phyloP scores from a whole-genome alignment of 2,113 vertebrate genomes.

The Nerophis ophidion region DNA sequence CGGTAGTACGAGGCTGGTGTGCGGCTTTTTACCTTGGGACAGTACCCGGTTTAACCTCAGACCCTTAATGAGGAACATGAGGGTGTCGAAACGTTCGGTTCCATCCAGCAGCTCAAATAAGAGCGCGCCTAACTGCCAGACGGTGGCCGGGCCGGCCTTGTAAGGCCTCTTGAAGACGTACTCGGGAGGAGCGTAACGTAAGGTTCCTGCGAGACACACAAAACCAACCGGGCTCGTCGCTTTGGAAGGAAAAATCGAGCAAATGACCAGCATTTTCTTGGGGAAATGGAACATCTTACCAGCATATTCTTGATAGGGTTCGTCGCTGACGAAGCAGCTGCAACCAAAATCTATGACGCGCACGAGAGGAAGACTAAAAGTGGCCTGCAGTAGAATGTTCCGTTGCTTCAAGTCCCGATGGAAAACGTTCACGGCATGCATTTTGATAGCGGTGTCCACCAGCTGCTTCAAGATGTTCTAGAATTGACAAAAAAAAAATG shows the following conservation, averaged over 20 bases:
- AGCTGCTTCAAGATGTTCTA: conserved; percentile 9
- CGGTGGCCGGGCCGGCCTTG: not conserved
- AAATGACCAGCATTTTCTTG: not conserved
- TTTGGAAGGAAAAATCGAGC: too few species aligned
- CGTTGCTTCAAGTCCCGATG: conserved; percentile 5
- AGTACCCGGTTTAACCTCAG: not conserved
- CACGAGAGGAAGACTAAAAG: not conserved
- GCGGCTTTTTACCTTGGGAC: conserved; percentile 1
- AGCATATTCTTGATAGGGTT: not conserved
- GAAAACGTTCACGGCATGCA: conserved; percentile 3
- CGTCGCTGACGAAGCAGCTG: not conserved
- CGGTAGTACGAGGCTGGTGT: not conserved
- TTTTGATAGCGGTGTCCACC: conserved; percentile 4
- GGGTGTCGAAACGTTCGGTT: conserved; percentile 1
- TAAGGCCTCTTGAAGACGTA: not conserved
- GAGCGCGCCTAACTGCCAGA: conserved; percentile 3
- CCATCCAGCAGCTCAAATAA: conserved; percentile 2
- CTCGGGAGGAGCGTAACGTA: conserved; percentile 1
- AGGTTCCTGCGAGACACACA: conserved; percentile 1
- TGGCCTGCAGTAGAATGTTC: not conserved
- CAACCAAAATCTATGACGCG: conserved; percentile 9
- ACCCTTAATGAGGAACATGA: not conserved
- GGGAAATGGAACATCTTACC: not conserved
- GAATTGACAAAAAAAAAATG: not conserved
- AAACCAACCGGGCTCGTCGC: not conserved